Percentiles rank a stretch among this genome's conserved stretches.
Evolutionary conservation across 1,140 invertebrate genomes (phyloP).

Genomic region (Arion vulgaris): DNA sequence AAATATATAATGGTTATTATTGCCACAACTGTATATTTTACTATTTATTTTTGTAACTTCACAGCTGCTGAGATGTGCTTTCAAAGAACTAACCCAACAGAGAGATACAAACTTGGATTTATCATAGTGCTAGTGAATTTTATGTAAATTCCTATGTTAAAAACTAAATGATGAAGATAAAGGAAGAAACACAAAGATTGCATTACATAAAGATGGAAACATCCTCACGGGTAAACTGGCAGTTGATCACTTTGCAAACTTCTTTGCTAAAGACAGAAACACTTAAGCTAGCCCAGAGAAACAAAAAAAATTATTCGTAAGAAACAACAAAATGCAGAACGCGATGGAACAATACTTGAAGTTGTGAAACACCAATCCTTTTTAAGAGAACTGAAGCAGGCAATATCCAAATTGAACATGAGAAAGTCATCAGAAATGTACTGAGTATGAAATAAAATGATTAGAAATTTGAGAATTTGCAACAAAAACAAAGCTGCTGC

Average conservation of each 20-base stretch:
- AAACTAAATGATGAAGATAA: slow-evolving; percentile 17
- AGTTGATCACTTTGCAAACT: background rate
- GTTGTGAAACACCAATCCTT: background rate
- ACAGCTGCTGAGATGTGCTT: too few species aligned
- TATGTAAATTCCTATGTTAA: too few species aligned
- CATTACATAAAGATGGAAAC: slow-evolving; percentile 1
- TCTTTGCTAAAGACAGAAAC: background rate
- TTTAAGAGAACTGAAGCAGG: background rate
- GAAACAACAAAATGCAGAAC: background rate
- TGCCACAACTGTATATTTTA: too few species aligned
- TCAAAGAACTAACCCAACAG: too few species aligned
- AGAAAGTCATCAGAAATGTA: background rate
- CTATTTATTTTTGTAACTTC: too few species aligned
- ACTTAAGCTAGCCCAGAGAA: background rate
- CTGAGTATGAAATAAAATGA: background rate
- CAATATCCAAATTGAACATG: background rate
- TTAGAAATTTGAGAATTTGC: background rate
- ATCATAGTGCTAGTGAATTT: too few species aligned
- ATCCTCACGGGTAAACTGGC: slow-evolving; percentile 20
- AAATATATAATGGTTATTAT: too few species aligned
- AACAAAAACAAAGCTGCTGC: too few species aligned
- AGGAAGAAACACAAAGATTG: background rate
- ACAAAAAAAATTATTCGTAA: background rate
- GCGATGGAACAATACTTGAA: background rate
- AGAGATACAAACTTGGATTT: too few species aligned